Base-by-base conservation (phyloP, 2,888 invertebrate genomes). In the Zeuzera pyrina region DNA sequence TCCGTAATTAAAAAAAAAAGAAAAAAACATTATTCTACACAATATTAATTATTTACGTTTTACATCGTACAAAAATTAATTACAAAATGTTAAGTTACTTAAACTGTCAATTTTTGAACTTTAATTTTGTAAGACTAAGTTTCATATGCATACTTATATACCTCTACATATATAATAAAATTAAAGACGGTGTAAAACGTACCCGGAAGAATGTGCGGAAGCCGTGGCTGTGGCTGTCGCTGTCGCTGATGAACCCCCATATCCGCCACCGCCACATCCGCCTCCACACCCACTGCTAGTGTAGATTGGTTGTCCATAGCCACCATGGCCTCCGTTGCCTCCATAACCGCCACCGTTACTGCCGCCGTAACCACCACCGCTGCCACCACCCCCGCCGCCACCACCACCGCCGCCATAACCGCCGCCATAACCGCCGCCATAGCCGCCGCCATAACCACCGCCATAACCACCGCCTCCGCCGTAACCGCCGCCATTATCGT, bases 171-270 rank as follows among this genome's bases (percentile, higher is more conserved):
- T n/a, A n/a, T n/a, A n/a, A n/a, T n/a, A n/a, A n/a, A n/a, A n/a
- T n/a, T n/a, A n/a, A n/a, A n/a, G n/a, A n/a, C 19, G 1, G 8
- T 7, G 8, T 19, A 2, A 7, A 19, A 25, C 42, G 30, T 43
- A 53, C 51, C 44, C 49, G 29, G 36, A 33, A 12, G 49, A 24
- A 2, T 42, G 42, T 33, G 47, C 44, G 14, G 57, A 49, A 3
- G 60, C 62, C 2, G 52, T 49, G 0, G 61, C 63, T 2, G 58
- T 56, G 2, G 69, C 67, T 0, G 63, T 57, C 1, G 60, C 56
- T 0, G 43, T 34, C 2, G 55, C 47, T 8, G 30, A 22, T 7
- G 34, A 24, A 7, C 33, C 25, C 3, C 33, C 21, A 12, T 28
- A 7, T n/a, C 28, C 11, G 2, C 33, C 14, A 22, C 35, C 19